These are phyloP conservation scores for Morpho helenor DNA, from an alignment of 2,888 invertebrate genomes.

Conservation along the genomic window DNA sequence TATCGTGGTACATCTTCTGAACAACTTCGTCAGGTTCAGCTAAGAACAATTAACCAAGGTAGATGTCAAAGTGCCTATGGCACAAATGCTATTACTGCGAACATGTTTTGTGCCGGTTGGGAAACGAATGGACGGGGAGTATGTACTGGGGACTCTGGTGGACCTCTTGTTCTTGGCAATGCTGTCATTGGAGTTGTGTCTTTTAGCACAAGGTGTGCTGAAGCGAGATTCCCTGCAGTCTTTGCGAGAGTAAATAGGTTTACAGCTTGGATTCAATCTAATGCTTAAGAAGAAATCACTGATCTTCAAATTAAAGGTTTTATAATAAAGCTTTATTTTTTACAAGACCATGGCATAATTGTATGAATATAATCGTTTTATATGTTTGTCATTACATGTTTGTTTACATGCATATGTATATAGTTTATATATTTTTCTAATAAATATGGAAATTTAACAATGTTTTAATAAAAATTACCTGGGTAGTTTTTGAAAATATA, in stretches of 20 bases:
- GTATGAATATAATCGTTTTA: no score
- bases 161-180: conserved; percentile 25
- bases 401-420: no score
- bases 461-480: no score
- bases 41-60: conserved; percentile 12
- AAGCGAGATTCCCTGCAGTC: not conserved
- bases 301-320: no score
- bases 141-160: conserved; percentile 13
- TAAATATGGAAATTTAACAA: no score
- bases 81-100: not conserved
- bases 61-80: conserved; percentile 4
- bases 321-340: no score
- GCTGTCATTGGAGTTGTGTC: not conserved
- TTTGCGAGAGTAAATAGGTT: conserved; percentile 3
- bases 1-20: conserved; percentile 35
- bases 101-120: conserved; percentile 1
- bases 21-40: conserved; percentile 28
- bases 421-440: no score
- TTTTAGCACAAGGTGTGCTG: not conserved
- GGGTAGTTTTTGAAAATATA: no score
- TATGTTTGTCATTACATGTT: no score
- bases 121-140: not conserved
- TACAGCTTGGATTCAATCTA: conserved; percentile 9
- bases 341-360: no score
- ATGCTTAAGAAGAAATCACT: conserved; percentile 19